Percentiles rank a stretch among this genome's conserved stretches.
Conservation (phyloP, 2,888 invertebrate species). For the Desoria tigrina region DNA sequence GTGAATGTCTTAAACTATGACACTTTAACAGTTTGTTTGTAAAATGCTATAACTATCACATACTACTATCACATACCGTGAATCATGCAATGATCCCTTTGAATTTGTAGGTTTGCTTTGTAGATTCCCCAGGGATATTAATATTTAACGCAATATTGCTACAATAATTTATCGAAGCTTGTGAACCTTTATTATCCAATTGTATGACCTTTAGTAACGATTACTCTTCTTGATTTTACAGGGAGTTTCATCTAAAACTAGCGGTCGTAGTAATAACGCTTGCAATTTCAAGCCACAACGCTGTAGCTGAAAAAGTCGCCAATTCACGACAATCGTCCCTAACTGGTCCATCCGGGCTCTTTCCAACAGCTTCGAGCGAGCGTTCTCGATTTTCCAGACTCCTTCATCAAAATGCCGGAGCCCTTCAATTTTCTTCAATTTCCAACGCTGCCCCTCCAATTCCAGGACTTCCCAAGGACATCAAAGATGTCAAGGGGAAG, state of each 20-base stretch:
- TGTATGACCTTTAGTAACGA: too few species aligned
- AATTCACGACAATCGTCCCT: not conserved
- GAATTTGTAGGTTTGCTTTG: too few species aligned
- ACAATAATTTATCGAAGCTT: too few species aligned
- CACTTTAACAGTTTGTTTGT: too few species aligned
- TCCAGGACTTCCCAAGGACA: conserved; percentile 38
- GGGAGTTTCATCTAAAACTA: not conserved
- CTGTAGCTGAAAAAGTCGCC: not conserved
- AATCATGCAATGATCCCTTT: too few species aligned
- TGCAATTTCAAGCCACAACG: not conserved
- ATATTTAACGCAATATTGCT: too few species aligned
- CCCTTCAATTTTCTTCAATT: conserved; percentile 52
- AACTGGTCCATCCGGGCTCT: conserved; percentile 30
- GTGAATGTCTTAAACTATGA: too few species aligned
- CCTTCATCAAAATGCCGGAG: conserved; percentile 48
- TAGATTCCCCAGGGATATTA: too few species aligned
- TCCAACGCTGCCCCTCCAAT: conserved; percentile 47
- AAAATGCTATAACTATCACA: too few species aligned
- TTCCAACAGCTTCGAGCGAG: conserved; percentile 23
- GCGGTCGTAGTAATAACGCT: not conserved
- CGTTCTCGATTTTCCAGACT: conserved; percentile 50
- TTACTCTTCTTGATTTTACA: not conserved
- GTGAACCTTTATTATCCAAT: too few species aligned
- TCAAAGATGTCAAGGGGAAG: conserved; percentile 26
- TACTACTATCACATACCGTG: too few species aligned